Percentiles rank a stretch among this genome's conserved stretches.
Conservation (phyloP, 2,888 invertebrate genomes). For the Drepanosiphum platanoidis region DNA sequence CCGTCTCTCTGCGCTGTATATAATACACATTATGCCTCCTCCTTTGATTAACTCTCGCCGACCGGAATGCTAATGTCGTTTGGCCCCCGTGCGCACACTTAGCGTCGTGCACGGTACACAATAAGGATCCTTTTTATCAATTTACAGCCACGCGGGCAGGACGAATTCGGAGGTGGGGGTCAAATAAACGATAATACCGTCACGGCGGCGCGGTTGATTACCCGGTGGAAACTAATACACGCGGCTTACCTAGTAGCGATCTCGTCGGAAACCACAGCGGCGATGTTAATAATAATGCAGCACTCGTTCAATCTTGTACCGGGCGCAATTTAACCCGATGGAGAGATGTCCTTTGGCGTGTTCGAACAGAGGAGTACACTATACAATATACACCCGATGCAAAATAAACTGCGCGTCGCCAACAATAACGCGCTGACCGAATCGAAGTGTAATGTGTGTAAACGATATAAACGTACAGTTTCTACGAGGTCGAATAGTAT, state of each 20-base stretch:
- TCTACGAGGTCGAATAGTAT: no score
- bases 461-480: no score
- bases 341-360: no score
- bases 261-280: not conserved
- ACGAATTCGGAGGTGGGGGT: not conserved
- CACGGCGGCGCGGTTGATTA: not conserved
- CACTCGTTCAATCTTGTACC: not conserved
- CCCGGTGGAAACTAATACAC: not conserved
- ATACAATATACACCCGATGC: no score
- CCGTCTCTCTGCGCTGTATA: not conserved
- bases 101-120: not conserved
- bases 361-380: no score
- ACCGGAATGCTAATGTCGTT: slow-evolving; percentile 52
- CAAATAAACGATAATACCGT: not conserved
- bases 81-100: not conserved
- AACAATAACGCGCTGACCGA: no score
- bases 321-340: no score
- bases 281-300: not conserved
- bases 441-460: no score
- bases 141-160: not conserved
- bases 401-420: no score
- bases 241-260: not conserved
- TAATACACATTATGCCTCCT: slow-evolving; percentile 23
- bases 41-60: slow-evolving; percentile 51
- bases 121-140: slow-evolving; percentile 43